phyloP scores from a whole-genome alignment of 2,113 vertebrate genomes.

The Trematocara stigmaticum region DNA sequence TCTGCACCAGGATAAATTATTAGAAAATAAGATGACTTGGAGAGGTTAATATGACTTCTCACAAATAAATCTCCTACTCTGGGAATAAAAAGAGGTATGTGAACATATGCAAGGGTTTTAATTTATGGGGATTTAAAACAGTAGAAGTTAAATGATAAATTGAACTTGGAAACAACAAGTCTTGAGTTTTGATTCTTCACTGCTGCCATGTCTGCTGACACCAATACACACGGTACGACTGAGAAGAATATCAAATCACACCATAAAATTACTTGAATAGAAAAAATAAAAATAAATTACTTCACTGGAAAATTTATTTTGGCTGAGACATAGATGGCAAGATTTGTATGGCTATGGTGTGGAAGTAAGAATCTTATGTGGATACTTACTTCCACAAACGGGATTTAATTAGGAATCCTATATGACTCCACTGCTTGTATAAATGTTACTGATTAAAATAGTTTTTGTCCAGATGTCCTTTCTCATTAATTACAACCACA shows the following conservation, averaged over 20 bases:
- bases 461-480: neutral
- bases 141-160: neutral
- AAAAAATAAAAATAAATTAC: neutral
- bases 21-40: conserved; percentile 39
- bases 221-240: neutral
- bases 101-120: neutral
- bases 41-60: conserved; percentile 45
- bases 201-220: neutral
- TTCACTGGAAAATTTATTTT: neutral
- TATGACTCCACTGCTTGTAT: neutral
- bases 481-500: neutral
- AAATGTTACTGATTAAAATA: neutral
- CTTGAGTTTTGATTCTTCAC: neutral
- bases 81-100: neutral
- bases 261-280: neutral
- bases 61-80: conserved; percentile 6
- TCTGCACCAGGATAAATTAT: conserved; percentile 39
- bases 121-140: neutral
- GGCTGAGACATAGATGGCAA: neutral
- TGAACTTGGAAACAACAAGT: neutral
- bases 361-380: neutral
- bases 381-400: neutral
- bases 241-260: neutral
- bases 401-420: neutral
- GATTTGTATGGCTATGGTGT: neutral